Evolutionary conservation across 37 sponge, comb jelly and placozoan genomes (phyloP).

Genomic region (Mnemiopsis leidyi): DNA sequence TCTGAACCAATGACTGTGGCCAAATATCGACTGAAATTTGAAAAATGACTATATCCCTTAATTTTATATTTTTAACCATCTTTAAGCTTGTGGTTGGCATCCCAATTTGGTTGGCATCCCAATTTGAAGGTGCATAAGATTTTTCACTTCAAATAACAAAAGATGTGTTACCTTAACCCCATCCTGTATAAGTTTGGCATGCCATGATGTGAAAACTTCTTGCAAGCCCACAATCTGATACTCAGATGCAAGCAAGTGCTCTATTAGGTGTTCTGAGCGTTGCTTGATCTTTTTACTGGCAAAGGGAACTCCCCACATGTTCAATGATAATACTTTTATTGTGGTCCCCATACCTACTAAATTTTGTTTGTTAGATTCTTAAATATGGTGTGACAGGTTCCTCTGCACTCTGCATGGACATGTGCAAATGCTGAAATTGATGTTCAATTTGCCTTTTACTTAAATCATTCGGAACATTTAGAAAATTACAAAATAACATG

Average conservation of each 20-base stretch:
- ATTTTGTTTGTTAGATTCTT: too few species aligned
- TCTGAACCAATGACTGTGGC: slow-evolving; percentile 16
- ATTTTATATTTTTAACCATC: background rate
- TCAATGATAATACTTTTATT: slow-evolving; percentile 1
- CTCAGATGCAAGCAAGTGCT: background rate
- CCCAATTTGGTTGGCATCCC: too few species aligned
- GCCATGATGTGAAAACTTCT: slow-evolving; percentile 7
- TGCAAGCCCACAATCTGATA: slow-evolving; percentile 4
- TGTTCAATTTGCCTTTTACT: too few species aligned
- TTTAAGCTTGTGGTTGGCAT: too few species aligned
- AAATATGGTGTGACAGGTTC: too few species aligned
- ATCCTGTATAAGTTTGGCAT: slow-evolving; percentile 37
- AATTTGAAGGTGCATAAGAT: too few species aligned
- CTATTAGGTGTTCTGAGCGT: background rate
- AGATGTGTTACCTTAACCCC: background rate
- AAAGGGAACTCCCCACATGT: slow-evolving; percentile 33
- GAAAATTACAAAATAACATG: too few species aligned
- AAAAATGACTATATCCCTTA: background rate
- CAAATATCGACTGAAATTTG: slow-evolving; percentile 24
- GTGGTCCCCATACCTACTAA: background rate
- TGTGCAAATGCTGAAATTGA: too few species aligned
- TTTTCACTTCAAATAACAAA: too few species aligned
- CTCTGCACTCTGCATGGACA: too few species aligned
- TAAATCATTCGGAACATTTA: too few species aligned
- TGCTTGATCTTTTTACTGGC: slow-evolving; percentile 24